These are phyloP conservation scores for Pantherophis alleghaniensis DNA, from an alignment of 2,797 vertebrate species.

Conservation along the genomic window DNA sequence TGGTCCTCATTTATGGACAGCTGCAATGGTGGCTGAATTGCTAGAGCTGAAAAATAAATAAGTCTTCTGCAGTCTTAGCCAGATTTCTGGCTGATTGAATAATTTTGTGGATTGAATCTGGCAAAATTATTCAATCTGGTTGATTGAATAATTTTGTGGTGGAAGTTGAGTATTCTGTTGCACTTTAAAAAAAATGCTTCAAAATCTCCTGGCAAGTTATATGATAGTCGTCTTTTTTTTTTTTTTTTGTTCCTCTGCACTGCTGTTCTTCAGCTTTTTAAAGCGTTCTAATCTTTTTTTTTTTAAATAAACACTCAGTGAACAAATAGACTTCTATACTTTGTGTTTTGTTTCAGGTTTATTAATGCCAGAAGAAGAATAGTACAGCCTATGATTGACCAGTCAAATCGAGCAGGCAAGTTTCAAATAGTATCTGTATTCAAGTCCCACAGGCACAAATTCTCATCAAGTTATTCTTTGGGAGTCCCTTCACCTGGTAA, in stretches of 20 bases:
- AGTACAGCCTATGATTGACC: conserved; percentile 99
- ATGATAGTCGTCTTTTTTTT: background rate
- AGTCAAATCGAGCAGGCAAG: conserved; percentile 99
- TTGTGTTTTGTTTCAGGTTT: conserved; percentile 88
- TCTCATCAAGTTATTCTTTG: conserved; percentile 70
- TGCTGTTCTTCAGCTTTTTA: conserved; percentile 33
- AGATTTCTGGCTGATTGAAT: conserved; percentile 66
- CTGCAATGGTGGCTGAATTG: conserved; percentile 87
- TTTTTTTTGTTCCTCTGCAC: background rate
- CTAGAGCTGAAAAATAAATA: conserved; percentile 68
- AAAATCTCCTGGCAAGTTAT: background rate
- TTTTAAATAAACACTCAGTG: conserved; percentile 43
- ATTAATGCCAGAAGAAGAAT: conserved; percentile 99
- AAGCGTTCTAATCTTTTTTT: conserved; percentile 29
- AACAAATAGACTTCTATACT: conserved; percentile 72
- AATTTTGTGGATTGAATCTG: background rate
- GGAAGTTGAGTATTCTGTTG: background rate
- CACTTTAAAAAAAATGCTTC: background rate
- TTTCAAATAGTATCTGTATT: conserved; percentile 69
- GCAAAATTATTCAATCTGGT: conserved; percentile 43
- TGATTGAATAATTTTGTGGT: conserved; percentile 35
- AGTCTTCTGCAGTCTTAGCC: conserved; percentile 68
- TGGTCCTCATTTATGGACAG: conserved; percentile 98
- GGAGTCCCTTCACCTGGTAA: conserved; percentile 75
- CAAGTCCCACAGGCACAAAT: conserved; percentile 70